Conservation (phyloP, 2,888 invertebrate species). For the Ophion ventricosus region DNA sequence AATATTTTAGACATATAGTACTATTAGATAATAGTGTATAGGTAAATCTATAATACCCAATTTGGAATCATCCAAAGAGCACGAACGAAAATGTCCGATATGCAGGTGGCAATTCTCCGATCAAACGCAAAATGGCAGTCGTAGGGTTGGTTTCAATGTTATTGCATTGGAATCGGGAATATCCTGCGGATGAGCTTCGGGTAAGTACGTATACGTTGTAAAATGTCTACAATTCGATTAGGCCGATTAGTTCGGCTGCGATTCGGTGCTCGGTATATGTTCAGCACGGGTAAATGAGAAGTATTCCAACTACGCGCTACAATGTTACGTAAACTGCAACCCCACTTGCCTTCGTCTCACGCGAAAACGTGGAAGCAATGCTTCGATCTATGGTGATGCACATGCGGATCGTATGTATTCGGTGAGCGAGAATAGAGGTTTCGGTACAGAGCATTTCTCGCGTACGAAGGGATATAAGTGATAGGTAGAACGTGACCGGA, state of each 20-base stretch:
- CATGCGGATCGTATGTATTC: slow-evolving; percentile 35
- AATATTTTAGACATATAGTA: too few relatives aligned
- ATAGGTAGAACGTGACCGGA: slow-evolving; percentile 60
- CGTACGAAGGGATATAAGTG: slow-evolving; percentile 58
- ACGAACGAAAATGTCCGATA: not conserved
- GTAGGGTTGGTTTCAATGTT: not conserved
- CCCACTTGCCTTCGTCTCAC: not conserved
- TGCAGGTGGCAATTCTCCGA: not conserved
- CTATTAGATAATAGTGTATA: too few relatives aligned
- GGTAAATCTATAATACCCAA: not conserved
- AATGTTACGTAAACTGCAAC: not conserved
- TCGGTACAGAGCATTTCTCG: slow-evolving; percentile 56
- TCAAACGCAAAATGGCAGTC: not conserved
- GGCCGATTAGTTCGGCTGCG: slow-evolving; percentile 32
- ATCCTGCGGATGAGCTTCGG: not conserved
- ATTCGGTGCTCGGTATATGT: slow-evolving; percentile 9
- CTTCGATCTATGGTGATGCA: slow-evolving; percentile 43
- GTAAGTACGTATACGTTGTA: slow-evolving; percentile 1
- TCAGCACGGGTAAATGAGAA: slow-evolving; percentile 22
- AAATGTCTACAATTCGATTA: slow-evolving; percentile 37
- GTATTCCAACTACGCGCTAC: slow-evolving; percentile 4
- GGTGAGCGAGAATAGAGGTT: slow-evolving; percentile 17
- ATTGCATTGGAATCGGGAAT: slow-evolving; percentile 20
- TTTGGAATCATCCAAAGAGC: not conserved
- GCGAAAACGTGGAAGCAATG: not conserved